phyloP scores from a whole-genome alignment of 2,113 vertebrate genomes.

The Todiramphus saurophagus region DNA sequence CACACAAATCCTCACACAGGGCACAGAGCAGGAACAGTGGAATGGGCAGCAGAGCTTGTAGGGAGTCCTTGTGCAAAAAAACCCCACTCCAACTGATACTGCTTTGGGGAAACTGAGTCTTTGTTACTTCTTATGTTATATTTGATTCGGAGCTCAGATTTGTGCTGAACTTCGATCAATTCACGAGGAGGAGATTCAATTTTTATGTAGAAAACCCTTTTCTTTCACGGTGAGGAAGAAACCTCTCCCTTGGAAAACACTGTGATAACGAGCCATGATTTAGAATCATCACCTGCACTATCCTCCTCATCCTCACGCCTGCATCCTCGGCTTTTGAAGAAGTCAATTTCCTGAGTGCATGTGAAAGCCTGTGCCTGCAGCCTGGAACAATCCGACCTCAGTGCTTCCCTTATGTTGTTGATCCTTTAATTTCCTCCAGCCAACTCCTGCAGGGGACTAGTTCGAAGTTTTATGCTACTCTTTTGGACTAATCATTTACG shows the following conservation, averaged over 20 bases:
- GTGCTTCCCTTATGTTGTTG: constrained; percentile 70
- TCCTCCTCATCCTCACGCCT: constrained; percentile 56
- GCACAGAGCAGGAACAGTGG: background rate
- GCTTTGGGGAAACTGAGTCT: background rate
- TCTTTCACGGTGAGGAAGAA: background rate
- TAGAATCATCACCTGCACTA: constrained; percentile 63
- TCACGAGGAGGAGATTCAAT: background rate
- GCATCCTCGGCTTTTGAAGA: constrained; percentile 66
- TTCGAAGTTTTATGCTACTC: constrained; percentile 57
- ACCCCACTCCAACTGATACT: background rate
- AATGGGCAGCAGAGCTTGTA: background rate
- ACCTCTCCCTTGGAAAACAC: background rate
- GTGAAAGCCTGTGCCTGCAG: constrained; percentile 64
- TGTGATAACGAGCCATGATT: constrained; percentile 39
- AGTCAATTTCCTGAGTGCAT: constrained; percentile 76
- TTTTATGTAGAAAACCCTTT: background rate
- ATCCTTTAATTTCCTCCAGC: constrained; percentile 83
- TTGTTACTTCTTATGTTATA: background rate
- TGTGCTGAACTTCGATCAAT: background rate
- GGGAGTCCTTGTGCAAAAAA: background rate
- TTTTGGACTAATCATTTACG: constrained; percentile 70
- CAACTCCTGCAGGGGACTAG: constrained; percentile 67
- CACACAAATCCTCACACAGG: background rate
- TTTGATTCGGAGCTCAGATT: constrained; percentile 13
- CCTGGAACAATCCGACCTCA: constrained; percentile 74